These are phyloP conservation scores for Sympetrum striolatum DNA, from an alignment of 2,888 invertebrate species.

Conservation along the genomic window DNA sequence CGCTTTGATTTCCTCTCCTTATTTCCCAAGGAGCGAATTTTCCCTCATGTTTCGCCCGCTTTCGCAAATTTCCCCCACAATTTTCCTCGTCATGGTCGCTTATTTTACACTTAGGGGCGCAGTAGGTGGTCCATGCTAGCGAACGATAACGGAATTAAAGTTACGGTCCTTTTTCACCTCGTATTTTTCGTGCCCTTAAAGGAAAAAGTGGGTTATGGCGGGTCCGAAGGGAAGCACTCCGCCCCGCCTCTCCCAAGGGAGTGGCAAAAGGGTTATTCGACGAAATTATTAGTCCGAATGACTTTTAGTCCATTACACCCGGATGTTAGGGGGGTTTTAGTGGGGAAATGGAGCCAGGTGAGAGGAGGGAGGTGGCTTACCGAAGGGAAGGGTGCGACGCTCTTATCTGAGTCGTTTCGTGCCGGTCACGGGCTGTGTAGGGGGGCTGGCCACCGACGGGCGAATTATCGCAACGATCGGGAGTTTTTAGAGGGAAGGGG, in stretches of 20 bases:
- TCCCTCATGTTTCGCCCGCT: not conserved
- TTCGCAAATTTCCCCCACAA: constrained; percentile 5
- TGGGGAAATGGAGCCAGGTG: not conserved
- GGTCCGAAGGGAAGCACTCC: not conserved
- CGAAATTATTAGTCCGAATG: constrained; percentile 17
- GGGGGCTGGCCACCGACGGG: constrained; percentile 17
- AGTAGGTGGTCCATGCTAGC: constrained; percentile 38
- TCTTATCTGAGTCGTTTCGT: constrained; percentile 42
- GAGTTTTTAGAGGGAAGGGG: not conserved
- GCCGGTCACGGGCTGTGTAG: constrained; percentile 28
- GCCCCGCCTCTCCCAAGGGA: not conserved
- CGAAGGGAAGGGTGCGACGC: not conserved
- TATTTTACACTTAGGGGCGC: constrained; percentile 37
- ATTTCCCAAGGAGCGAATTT: constrained; percentile 15
- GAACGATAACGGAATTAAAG: constrained; percentile 36
- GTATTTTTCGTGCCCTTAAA: constrained; percentile 30
- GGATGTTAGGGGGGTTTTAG: constrained; percentile 4
- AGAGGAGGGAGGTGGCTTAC: not conserved
- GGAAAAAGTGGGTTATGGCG: not conserved
- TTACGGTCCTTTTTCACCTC: constrained; percentile 42
- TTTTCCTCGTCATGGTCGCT: not conserved
- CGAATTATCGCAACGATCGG: constrained; percentile 38
- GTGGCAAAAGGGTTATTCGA: constrained; percentile 1
- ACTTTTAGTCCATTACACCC: constrained; percentile 7
- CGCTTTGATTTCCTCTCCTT: constrained; percentile 28